phyloP scores from a whole-genome alignment of 2,113 vertebrate genomes.

The Elaphurus davidianus region DNA sequence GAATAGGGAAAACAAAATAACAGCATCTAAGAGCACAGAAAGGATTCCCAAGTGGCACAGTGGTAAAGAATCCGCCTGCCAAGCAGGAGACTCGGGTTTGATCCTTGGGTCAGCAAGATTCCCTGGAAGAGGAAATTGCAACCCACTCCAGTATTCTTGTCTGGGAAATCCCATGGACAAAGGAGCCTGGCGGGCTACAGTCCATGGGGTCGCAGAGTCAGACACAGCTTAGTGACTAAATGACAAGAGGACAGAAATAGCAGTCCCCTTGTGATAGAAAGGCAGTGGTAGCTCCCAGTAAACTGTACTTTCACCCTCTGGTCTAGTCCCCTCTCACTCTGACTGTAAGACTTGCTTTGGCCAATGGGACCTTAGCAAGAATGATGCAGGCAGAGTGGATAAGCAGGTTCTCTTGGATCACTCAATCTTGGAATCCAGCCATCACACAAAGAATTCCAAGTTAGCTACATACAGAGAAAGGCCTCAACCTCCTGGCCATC shows the following conservation, averaged over 20 bases:
- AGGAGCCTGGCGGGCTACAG: background rate
- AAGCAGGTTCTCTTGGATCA: background rate
- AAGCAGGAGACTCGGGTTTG: background rate
- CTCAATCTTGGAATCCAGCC: background rate
- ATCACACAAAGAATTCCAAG: background rate
- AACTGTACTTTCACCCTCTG: background rate
- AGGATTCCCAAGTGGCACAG: background rate
- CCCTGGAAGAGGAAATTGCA: background rate
- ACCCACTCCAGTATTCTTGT: background rate
- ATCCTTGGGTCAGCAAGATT: background rate
- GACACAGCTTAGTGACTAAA: background rate
- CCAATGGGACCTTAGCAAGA: background rate
- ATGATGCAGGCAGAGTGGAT: background rate
- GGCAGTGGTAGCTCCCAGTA: background rate
- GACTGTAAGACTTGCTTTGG: background rate
- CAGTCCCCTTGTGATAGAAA: background rate
- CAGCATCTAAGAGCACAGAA: background rate
- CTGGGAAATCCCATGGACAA: background rate
- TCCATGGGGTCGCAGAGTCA: background rate
- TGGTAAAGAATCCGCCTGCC: background rate
- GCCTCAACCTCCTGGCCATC: background rate
- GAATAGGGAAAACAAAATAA: background rate
- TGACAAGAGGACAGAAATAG: background rate
- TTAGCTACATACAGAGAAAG: background rate
- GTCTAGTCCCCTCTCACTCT: background rate